Conservation (phyloP, 2,113 vertebrate genomes). For the Phylloscopus trochiloides region DNA sequence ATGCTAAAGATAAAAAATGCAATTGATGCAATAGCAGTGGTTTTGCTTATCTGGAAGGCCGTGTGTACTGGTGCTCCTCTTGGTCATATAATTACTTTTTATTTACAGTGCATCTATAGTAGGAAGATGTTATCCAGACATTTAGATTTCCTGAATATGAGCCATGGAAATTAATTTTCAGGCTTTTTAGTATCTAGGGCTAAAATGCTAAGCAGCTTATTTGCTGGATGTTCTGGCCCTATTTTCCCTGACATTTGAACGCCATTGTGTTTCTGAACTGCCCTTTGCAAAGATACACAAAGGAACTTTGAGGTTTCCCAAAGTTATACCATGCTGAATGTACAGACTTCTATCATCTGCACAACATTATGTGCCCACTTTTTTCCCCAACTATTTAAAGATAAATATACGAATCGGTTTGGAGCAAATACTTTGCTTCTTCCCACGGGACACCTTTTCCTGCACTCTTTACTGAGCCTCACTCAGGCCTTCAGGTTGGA, state of each 20-base stretch:
- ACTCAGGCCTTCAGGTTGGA: background rate
- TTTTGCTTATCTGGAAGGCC: background rate
- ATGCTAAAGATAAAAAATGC: background rate
- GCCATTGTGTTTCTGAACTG: background rate
- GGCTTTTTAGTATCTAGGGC: background rate
- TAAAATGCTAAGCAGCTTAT: background rate
- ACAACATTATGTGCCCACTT: background rate
- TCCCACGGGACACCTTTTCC: background rate
- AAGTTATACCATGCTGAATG: background rate
- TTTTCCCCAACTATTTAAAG: background rate
- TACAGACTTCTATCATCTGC: background rate
- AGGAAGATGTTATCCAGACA: background rate
- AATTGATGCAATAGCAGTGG: background rate
- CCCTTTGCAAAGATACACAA: background rate
- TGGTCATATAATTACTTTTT: background rate
- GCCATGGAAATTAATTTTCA: background rate
- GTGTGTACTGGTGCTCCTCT: background rate
- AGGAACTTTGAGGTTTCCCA: background rate
- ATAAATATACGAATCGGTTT: fast-evolving
- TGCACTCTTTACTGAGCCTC: background rate
- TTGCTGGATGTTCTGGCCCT: background rate
- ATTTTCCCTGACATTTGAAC: background rate
- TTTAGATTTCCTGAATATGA: background rate
- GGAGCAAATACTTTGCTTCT: background rate
- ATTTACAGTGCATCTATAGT: background rate